Evolutionary conservation across 2,113 vertebrate genomes (phyloP).

Genomic region (Balaenoptera acutorostrata): DNA sequence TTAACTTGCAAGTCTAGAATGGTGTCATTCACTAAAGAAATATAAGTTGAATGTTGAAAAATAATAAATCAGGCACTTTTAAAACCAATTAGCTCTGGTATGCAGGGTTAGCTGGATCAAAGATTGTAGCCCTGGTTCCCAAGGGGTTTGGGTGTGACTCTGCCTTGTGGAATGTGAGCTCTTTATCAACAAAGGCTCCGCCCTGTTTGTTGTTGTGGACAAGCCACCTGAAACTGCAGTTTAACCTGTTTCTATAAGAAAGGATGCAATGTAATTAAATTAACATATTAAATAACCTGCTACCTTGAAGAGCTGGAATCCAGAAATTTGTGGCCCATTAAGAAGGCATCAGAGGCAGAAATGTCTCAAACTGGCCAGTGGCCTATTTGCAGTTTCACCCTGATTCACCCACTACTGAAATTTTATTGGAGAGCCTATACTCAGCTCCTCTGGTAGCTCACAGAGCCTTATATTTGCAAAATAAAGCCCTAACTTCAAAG

Average conservation of each 20-base stretch:
- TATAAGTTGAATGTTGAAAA: background rate
- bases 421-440: background rate
- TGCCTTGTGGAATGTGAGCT: slow-evolving; percentile 61
- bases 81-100: slow-evolving; percentile 42
- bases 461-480: background rate
- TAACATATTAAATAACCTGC: slow-evolving; percentile 9
- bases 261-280: background rate
- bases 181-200: slow-evolving; percentile 50
- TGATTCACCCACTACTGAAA: background rate
- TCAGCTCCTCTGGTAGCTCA: background rate
- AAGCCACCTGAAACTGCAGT: background rate
- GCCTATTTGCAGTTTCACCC: background rate
- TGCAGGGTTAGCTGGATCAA: slow-evolving; percentile 36
- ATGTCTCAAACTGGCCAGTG: background rate
- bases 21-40: background rate
- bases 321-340: background rate
- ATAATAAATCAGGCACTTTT: background rate
- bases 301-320: background rate
- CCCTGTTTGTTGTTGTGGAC: slow-evolving; percentile 38
- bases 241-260: slow-evolving; percentile 46
- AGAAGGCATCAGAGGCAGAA: background rate
- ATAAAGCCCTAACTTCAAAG: slow-evolving; percentile 18
- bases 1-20: background rate
- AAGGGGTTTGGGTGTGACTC: slow-evolving; percentile 39
- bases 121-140: slow-evolving; percentile 29